Evolutionary conservation across 2,888 invertebrate genomes (phyloP), one percentile per base, ranked within the genome.

Genomic region (Parnassius apollo): DNA sequence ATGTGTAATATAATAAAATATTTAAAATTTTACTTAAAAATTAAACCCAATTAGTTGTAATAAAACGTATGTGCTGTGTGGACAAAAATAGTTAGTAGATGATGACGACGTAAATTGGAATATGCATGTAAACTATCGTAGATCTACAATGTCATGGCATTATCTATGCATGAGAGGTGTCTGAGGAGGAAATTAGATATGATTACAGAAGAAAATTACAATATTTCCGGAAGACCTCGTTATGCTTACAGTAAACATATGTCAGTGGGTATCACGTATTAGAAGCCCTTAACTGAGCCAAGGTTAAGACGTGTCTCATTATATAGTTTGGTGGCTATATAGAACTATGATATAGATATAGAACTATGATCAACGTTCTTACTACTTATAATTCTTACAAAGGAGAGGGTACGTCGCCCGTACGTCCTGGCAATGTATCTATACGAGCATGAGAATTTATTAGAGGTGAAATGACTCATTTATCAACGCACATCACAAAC

Each of bases 181-280:
- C 12, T 42, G 44, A 52, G 12, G 57, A 64, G 60, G 64, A 64
- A 60, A 64, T 57, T 54, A 35, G 53, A 12, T 60, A 53, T 64
- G 48, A 60, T 64, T 60, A 57, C 60, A 60, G 60, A 60, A 64
- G 64, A 57, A 64, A 64, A 61, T 61, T 45, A 2, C 35, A 35
- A 35, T 35, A 13, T 60, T 54, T 50, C 52, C 64, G 64, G 64
- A 64, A 64, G 54, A 53, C 49, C 60, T 64, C 60, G 60, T 64
- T 60, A 60, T 9, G 57, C 18, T 44, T 52, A 51, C 46, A 59
- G 63, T 57, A 64, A 64, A 57, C 59, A 60, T 60, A 53, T 35
- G 35, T 35, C 7, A 7, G 49, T 58, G 52, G 56, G 50, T 22
- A 49, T 60, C 22, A 57, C 56, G 57, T 52, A 60, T 57, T 57